Evolutionary conservation across 2,113 vertebrate genomes (phyloP), one percentile per base, ranked within the genome.

Genomic region (Spermophilus dauricus): DNA sequence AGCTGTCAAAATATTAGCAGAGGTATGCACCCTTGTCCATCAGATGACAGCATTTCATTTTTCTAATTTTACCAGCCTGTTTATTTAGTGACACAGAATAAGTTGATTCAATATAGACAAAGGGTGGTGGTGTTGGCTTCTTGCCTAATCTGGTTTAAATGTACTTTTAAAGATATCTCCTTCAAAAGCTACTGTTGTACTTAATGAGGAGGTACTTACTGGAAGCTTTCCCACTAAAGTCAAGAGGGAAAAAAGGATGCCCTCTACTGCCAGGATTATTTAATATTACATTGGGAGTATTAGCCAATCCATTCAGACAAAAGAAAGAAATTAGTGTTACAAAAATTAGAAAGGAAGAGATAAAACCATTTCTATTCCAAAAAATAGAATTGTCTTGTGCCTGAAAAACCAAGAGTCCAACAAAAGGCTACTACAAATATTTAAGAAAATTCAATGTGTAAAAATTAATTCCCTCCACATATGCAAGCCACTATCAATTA

Each of bases 41-140:
- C 94, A 96, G 42, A 89, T 63, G 89, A 81, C 39, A 75, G 30
- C 42, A 72, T 89, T 95, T 91, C 51, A 81, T 84, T 84, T 75
- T 75, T 78, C 73, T 94, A 86, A 86, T 95, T 96, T 96, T 95
- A 65, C 80, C 56, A 93, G 34, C 10, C 78, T 94, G 39, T 84
- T 95, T 96, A 96, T 89, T 93, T 93, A 95, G 67, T 95, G 73
- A 69, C 69, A 80, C 76, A 86, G 69, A 94, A 91, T 95, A 76
- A 83, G 32, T 82, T 85, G 37, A 53, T 83, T 95, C 78, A 95
- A 30, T 97, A 95, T 84, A 93, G 93, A 95, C 93, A 91, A 89
- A 96, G 48, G 26, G 48, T 86, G 32, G 53, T 89, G 28, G 53
- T 84, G 94, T 30, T 8, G 85, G 45, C 77, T 90, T 92, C 82